phyloP scores from a whole-genome alignment of 53 echinoderm and acorn worm species.

The Luidia sarsii region DNA sequence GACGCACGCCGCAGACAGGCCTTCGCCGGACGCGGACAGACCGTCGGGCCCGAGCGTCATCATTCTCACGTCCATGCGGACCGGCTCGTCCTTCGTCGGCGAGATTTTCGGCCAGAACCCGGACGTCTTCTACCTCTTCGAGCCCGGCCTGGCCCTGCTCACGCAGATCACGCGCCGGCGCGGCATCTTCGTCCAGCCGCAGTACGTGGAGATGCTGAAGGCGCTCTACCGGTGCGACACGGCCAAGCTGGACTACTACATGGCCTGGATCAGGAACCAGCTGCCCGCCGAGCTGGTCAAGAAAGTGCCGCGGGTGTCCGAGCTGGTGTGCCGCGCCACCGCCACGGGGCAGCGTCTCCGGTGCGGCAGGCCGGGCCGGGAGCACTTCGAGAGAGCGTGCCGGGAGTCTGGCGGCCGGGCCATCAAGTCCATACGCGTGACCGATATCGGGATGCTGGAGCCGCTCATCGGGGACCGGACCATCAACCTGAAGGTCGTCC shows the following conservation, averaged over 20 bases:
- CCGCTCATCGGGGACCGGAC: constrained; percentile 54
- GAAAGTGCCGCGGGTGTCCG: not conserved
- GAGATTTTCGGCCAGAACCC: constrained; percentile 71
- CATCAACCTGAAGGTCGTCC: constrained; percentile 78
- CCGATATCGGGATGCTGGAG: constrained; percentile 68
- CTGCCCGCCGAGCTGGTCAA: not conserved
- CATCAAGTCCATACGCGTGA: constrained; percentile 79
- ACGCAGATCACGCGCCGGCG: not conserved
- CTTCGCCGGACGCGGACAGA: no score
- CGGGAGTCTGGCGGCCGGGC: constrained; percentile 47
- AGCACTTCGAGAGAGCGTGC: constrained; percentile 41
- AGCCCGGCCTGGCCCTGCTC: constrained; percentile 69
- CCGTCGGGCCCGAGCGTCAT: constrained; percentile 17
- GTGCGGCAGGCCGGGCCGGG: not conserved
- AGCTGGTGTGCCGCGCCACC: not conserved
- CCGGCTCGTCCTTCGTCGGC: constrained; percentile 88
- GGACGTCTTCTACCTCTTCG: constrained; percentile 91
- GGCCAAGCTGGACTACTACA: constrained; percentile 60
- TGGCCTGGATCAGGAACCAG: constrained; percentile 4
- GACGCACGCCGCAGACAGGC: not conserved
- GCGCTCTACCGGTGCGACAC: constrained; percentile 67
- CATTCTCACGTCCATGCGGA: constrained; percentile 83
- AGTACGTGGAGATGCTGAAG: constrained; percentile 64
- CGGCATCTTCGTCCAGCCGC: constrained; percentile 25
- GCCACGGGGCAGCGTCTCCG: not conserved